Percentiles rank a stretch among this genome's conserved stretches.
Evolutionary conservation across 2,113 vertebrate species (phyloP).

Genomic region (Damaliscus lunatus): DNA sequence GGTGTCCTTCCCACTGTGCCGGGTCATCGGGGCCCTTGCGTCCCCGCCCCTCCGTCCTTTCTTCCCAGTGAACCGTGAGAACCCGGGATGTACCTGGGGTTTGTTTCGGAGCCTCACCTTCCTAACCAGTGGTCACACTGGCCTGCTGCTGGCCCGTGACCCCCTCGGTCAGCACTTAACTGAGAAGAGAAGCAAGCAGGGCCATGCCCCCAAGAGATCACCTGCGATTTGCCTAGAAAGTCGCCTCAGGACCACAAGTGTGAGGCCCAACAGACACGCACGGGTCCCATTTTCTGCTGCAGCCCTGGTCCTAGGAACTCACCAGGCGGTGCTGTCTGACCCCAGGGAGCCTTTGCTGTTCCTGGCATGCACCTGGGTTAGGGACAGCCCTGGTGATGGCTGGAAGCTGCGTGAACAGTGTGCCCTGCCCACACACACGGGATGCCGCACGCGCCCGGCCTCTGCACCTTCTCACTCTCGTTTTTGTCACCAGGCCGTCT

Average conservation of each 20-base stretch:
- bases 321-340: background rate
- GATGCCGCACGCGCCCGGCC: rapidly evolving
- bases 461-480: background rate
- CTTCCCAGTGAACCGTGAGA: background rate
- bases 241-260: rapidly evolving
- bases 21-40: rapidly evolving
- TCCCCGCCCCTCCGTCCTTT: background rate
- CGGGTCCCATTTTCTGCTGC: background rate
- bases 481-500: conserved; percentile 83
- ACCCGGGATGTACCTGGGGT: rapidly evolving
- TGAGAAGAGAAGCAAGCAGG: too few relatives aligned
- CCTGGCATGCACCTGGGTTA: conserved; percentile 13
- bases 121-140: rapidly evolving
- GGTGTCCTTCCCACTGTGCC: rapidly evolving
- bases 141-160: rapidly evolving
- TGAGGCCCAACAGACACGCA: rapidly evolving
- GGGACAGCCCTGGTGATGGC: rapidly evolving
- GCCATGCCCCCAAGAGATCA: rapidly evolving
- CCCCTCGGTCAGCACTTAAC: too few relatives aligned
- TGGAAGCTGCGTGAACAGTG: rapidly evolving
- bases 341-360: background rate
- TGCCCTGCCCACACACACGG: rapidly evolving
- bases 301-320: background rate
- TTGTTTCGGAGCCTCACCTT: background rate
- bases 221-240: background rate